Percentiles rank a stretch among this genome's conserved stretches.
Conservation (phyloP, 2,888 invertebrate genomes). For the Blastobasis adustella region DNA sequence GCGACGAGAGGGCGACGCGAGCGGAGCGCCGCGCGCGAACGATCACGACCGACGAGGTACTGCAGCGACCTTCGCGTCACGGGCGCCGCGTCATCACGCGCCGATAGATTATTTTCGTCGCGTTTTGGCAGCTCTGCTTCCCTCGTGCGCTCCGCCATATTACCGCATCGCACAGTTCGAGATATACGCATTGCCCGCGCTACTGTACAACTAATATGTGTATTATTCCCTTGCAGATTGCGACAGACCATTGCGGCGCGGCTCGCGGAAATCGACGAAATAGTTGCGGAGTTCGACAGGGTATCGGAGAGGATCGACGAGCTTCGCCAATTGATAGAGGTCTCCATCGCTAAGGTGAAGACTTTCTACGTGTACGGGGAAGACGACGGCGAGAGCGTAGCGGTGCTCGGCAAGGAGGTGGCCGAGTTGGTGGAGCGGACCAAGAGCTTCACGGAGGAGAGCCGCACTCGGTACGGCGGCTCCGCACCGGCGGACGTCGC, state of each 20-base stretch:
- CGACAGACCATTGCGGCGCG: constrained; percentile 85
- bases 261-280: constrained; percentile 82
- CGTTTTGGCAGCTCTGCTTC: constrained; percentile 58
- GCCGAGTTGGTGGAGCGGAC: constrained; percentile 73
- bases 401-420: constrained; percentile 73
- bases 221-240: constrained; percentile 78
- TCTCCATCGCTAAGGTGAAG: constrained; percentile 78
- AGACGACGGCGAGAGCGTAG: constrained; percentile 78
- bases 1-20: constrained; percentile 69
- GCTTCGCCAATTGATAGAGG: constrained; percentile 80
- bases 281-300: constrained; percentile 84
- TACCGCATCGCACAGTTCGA: constrained; percentile 31
- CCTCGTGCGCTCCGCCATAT: constrained; percentile 37
- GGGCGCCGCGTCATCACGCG: constrained; percentile 58
- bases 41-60: constrained; percentile 64
- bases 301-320: constrained; percentile 81
- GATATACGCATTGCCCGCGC: constrained; percentile 30
- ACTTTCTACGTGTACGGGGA: constrained; percentile 86
- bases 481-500: constrained; percentile 85
- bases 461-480: constrained; percentile 77
- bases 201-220: constrained; percentile 10
- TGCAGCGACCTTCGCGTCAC: constrained; percentile 35
- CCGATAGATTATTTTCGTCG: constrained; percentile 67
- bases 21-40: constrained; percentile 64
- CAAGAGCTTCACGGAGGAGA: constrained; percentile 73